phyloP scores from a whole-genome alignment of 2,113 vertebrate genomes.

The Thamnophis sirtalis region DNA sequence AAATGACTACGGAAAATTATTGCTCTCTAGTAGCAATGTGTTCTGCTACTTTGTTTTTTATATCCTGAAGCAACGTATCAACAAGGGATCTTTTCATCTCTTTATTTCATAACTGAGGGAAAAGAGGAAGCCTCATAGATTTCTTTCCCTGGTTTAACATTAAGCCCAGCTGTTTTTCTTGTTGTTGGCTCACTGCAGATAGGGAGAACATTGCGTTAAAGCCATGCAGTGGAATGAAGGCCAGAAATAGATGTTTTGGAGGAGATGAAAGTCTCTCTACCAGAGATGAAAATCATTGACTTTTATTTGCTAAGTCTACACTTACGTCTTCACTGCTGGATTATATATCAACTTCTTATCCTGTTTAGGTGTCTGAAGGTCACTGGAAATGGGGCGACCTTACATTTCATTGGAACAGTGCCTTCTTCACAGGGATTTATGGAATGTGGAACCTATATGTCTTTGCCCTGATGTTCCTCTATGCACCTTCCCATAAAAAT shows the following conservation, averaged over 20 bases:
- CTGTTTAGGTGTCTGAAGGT: conserved; percentile 86
- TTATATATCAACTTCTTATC: background rate
- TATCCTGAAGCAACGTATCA: background rate
- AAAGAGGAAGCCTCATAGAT: too few species aligned
- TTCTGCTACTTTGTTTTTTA: background rate
- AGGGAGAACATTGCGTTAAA: background rate
- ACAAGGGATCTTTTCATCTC: background rate
- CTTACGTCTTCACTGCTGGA: fast-evolving
- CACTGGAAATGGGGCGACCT: conserved; percentile 93
- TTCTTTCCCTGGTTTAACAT: background rate
- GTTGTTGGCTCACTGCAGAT: background rate
- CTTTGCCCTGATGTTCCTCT: conserved; percentile 96
- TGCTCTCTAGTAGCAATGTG: background rate
- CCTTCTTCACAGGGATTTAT: conserved; percentile 97
- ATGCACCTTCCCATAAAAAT: conserved; percentile 93
- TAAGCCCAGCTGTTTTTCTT: background rate
- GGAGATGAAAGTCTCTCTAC: too few species aligned
- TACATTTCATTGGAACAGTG: conserved; percentile 89
- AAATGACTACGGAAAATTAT: background rate
- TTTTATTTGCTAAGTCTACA: background rate
- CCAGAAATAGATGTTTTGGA: background rate
- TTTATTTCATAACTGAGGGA: background rate
- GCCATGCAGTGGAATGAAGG: background rate
- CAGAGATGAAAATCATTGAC: background rate
- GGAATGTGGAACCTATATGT: conserved; percentile 99